A percentile compares a stretch with the other conserved stretches of the same genome.
Conservation (phyloP, 2,113 vertebrate species). For the Spermophilus dauricus region DNA sequence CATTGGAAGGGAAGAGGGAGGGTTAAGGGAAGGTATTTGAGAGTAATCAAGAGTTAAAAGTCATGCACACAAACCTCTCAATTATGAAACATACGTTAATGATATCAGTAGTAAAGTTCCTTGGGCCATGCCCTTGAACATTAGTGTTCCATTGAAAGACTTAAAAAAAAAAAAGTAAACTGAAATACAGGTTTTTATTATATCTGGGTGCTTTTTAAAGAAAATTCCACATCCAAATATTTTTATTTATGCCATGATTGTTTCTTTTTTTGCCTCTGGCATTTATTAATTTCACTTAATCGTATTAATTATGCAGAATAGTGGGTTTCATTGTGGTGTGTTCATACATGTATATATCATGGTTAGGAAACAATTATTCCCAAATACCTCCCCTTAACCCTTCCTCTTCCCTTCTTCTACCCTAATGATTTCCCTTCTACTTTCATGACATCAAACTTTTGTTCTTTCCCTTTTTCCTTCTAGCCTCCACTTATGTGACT, state of each 20-base stretch:
- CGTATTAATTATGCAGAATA: too few species aligned
- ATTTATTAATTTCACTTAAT: too few species aligned
- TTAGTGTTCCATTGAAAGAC: neutral
- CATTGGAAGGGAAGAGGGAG: too few species aligned
- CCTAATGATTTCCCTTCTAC: neutral
- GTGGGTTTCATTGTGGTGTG: neutral
- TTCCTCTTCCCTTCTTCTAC: neutral
- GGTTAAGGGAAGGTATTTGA: too few species aligned
- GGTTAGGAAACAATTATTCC: neutral
- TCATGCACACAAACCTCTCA: neutral
- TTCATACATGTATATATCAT: neutral
- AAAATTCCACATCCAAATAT: neutral
- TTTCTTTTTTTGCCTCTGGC: neutral
- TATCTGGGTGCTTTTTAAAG: neutral
- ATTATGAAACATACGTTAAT: neutral
- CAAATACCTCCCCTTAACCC: neutral
- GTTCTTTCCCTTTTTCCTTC: neutral
- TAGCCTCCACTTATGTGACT: neutral
- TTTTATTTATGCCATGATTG: neutral
- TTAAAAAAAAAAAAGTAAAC: neutral
- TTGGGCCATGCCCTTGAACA: neutral
- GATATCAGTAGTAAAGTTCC: neutral
- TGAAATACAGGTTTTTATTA: neutral
- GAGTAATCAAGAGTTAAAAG: neutral
- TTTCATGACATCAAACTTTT: neutral